Base-by-base conservation (phyloP, 1,140 invertebrate genomes). In the Teleopsis dalmanni region DNA sequence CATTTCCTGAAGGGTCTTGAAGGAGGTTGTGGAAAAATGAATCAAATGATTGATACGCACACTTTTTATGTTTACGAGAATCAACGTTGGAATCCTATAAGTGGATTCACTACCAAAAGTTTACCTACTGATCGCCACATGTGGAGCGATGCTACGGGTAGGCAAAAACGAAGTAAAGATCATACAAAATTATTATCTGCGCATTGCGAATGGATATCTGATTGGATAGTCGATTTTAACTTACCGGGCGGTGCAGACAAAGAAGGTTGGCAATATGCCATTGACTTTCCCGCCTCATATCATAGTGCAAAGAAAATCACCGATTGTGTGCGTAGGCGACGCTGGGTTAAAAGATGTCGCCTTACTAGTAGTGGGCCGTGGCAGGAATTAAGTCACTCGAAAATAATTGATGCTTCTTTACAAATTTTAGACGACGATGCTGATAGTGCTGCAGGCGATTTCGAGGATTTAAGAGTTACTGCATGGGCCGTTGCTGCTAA, bases 251-350 rank as follows among this genome's bases (percentile, higher is more conserved):
- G 90, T 2, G 87, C 88, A 2, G 91, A 95, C 72, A 78, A 79
- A 47, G 88, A 94, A 56, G 91, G 91, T 3, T 95, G 92, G 92
- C 91, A 95, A 66, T 95, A 95, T 74, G 89, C 91, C 3, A 84
- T 87, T 3, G 91, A 95, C 72, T 95, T 94, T 70, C 88, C 89
- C 6, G 80, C 84, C 0, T 79, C 80, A 19, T 95, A 90, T 71
- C 91, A 94, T 68, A 80, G 80, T 0, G 81, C 84, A 55, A 92
- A 91, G 68, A 77, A 85, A 46, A 84, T 93, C 51, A 91, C 87
- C 1, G 91, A 95, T 73, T 90, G 88, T 61, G 90, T 93, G 1
- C 75, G 92, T 47, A 76, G 91, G 22, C 75, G 91, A 35, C 74
- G 88, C 37, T 95, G 91, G 91, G 82, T 84, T 55, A 80, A 91